phyloP scores from a whole-genome alignment of 2,797 vertebrate genomes.

The Arnoldichthys spilopterus region DNA sequence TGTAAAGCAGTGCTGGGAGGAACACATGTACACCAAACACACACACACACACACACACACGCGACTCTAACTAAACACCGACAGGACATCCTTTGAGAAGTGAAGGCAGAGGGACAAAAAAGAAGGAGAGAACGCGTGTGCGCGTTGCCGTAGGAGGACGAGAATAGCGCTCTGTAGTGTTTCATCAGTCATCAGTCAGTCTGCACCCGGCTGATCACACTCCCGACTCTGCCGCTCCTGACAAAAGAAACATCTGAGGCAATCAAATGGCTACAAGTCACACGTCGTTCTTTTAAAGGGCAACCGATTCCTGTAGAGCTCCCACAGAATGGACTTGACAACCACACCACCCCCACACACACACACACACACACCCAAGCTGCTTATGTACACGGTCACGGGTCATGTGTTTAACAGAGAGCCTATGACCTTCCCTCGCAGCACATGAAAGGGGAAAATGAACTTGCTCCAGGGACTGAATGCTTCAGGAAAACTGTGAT shows the following conservation, averaged over 20 bases:
- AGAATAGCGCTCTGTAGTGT: slow-evolving; percentile 6
- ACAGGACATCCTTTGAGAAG: neutral
- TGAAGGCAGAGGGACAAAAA: slow-evolving; percentile 5
- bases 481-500: neutral
- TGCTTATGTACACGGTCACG: neutral
- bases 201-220: neutral
- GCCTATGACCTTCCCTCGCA: neutral
- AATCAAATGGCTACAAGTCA: neutral
- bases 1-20: neutral
- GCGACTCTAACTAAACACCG: neutral
- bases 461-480: neutral
- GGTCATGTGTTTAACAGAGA: neutral
- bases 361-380: neutral
- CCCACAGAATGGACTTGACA: neutral
- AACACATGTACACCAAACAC: neutral
- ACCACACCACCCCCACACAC: no score
- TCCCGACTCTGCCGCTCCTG: neutral
- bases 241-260: slow-evolving; percentile 4
- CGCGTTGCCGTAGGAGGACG: neutral
- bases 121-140: neutral
- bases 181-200: neutral
- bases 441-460: neutral
- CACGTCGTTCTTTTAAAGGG: slow-evolving; percentile 1
- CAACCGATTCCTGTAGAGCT: slow-evolving; percentile 18
- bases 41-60: neutral